Evolutionary conservation across 2,797 vertebrate species (phyloP).

Genomic region (Macropus fuliginosus): DNA sequence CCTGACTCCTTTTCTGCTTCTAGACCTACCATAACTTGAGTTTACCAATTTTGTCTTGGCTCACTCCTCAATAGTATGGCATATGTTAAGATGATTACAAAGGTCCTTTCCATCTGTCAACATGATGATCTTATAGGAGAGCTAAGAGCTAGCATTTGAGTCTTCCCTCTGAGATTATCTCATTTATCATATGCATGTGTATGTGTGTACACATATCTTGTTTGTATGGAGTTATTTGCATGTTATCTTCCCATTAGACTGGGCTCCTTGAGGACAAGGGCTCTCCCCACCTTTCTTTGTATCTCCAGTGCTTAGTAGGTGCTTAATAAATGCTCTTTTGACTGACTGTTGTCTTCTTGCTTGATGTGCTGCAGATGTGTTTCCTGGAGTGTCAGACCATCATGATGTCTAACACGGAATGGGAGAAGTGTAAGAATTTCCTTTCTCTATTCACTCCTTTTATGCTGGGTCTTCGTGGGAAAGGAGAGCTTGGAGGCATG

Average conservation of each 20-base stretch:
- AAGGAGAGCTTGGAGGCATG: slow-evolving; percentile 42
- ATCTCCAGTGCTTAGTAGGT: background rate
- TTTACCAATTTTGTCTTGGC: background rate
- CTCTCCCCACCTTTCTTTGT: background rate
- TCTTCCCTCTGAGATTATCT: background rate
- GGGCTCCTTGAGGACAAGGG: background rate
- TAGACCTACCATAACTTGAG: background rate
- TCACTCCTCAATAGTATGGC: background rate
- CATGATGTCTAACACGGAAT: slow-evolving; percentile 80
- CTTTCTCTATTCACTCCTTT: slow-evolving; percentile 75
- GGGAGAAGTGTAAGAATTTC: slow-evolving; percentile 85
- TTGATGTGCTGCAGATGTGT: slow-evolving; percentile 88
- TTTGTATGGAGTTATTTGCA: background rate
- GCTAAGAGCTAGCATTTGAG: background rate
- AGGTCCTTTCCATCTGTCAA: background rate
- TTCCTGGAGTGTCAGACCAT: slow-evolving; percentile 89
- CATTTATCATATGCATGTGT: background rate
- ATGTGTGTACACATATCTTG: background rate
- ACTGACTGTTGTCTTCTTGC: slow-evolving; percentile 2
- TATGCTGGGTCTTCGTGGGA: slow-evolving; percentile 55
- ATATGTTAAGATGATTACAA: background rate
- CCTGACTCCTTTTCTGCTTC: background rate
- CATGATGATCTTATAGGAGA: background rate
- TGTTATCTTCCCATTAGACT: background rate
- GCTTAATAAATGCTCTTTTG: background rate